Base-by-base conservation (phyloP, 2,113 vertebrate species). In the Mus pahari region DNA sequence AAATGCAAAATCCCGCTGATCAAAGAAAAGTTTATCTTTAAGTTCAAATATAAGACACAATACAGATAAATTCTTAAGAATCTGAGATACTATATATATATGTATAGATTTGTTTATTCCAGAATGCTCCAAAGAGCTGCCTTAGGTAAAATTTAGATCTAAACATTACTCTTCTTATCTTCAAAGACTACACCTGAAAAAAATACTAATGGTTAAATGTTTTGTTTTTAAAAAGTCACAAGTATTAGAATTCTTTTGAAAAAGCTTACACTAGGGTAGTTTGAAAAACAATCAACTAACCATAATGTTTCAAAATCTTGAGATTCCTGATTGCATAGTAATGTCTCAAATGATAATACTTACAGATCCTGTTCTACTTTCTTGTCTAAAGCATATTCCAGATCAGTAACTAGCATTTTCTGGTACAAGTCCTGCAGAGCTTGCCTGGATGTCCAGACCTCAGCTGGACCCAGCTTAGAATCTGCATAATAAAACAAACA, bases 301-400 rank as follows among this genome's bases (percentile, higher is more conserved):
- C 73, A 88, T 73, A 33, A 53, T 89, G 87, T 86, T 62, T 58
- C 73, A 95, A 94, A 94, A 77, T 64, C 66, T 92, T 53, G 42
- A 77, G 48, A 74, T 89, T 96, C 84, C 92, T 97, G 89, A 70
- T 93, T 70, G 94, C 81, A 97, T 73, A 68, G 45, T 71, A 31
- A 94, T 22, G 91, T 39, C 81, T 7, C 93, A 66, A 92, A 82
- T 11, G 78, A 71, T 91, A 91, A 96, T 98, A 98, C 99, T 99
- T 99, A 99, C 99, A 99, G 99, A 98, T 99, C 99, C 95, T 99
- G 99, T 98, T 99, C 99, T 98, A 99, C 99, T 98, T 99, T 99
- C 99, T 99, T 99, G 99, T 99, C 99, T 98, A 99, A 98, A 97
- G 99, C 99, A 36, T 99, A 99, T 97, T 99, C 99, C 98, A 99